These are phyloP conservation scores for Ophion slaviceki DNA, from an alignment of 2,888 invertebrate species.

Conservation along the genomic window DNA sequence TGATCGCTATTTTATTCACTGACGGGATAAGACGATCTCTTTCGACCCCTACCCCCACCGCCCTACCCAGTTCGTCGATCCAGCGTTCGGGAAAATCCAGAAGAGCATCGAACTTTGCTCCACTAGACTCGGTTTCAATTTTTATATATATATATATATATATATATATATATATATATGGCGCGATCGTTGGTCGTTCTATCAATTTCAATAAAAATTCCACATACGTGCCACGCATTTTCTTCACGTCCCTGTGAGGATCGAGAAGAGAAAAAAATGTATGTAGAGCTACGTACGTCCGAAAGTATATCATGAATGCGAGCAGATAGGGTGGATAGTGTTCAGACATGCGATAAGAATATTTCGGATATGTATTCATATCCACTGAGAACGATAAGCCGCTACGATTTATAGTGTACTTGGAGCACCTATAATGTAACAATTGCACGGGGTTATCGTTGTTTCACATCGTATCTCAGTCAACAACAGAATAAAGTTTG, in stretches of 20 bases:
- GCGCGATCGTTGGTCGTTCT: slow-evolving; percentile 34
- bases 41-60: background rate
- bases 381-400: background rate
- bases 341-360: slow-evolving; percentile 18
- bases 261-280: slow-evolving; percentile 40
- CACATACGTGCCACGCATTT: slow-evolving; percentile 61
- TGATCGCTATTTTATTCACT: slow-evolving; percentile 50
- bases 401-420: background rate
- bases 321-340: slow-evolving; percentile 44
- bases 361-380: slow-evolving; percentile 21
- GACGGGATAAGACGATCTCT: slow-evolving; percentile 23
- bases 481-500: background rate
- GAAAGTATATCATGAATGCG: slow-evolving; percentile 50
- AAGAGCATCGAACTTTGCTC: slow-evolving; percentile 34
- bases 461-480: background rate
- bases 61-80: background rate
- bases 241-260: slow-evolving; percentile 28
- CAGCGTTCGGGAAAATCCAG: slow-evolving; percentile 2
- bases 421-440: background rate
- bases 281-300: slow-evolving; percentile 33
- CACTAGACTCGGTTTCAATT: slow-evolving; percentile 22
- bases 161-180: slow-evolving; percentile 10
- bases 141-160: slow-evolving; percentile 20
- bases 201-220: slow-evolving; percentile 64
- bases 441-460: background rate